phyloP scores from a whole-genome alignment of 2,888 invertebrate genomes.

The Celastrina argiolus region DNA sequence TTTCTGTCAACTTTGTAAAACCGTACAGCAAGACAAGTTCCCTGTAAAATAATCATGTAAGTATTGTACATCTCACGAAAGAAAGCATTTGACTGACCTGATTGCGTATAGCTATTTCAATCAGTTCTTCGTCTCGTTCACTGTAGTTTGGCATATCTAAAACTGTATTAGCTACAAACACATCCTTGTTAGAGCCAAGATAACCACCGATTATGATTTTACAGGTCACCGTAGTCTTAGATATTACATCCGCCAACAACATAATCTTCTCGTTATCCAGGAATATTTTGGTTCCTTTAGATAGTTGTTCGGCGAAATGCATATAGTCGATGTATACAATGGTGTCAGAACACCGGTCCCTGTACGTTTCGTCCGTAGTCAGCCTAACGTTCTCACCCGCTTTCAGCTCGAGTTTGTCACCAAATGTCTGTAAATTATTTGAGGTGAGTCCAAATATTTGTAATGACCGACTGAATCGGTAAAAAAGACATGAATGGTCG shows the following conservation, averaged over 20 bases:
- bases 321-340: constrained; percentile 77
- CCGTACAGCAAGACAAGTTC: no score
- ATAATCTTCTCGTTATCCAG: constrained; percentile 85
- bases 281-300: constrained; percentile 66
- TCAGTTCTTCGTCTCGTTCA: constrained; percentile 54
- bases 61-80: neutral
- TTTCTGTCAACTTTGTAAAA: no score
- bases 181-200: constrained; percentile 61
- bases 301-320: constrained; percentile 67
- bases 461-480: neutral
- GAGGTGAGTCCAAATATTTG: neutral
- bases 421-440: constrained; percentile 49
- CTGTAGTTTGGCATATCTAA: constrained; percentile 61
- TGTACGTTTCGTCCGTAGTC: constrained; percentile 77
- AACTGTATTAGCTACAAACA: constrained; percentile 59
- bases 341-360: constrained; percentile 72
- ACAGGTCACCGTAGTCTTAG: constrained; percentile 60
- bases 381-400: constrained; percentile 65
- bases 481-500: no score
- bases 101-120: constrained; percentile 55
- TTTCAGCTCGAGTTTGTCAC: constrained; percentile 56
- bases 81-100: constrained; percentile 45
- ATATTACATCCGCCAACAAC: constrained; percentile 80
- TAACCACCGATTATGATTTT: constrained; percentile 60
- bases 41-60: no score